A percentile compares a stretch with the other conserved stretches of the same genome.
Conservation (phyloP, 2,113 vertebrate genomes). For the Anser brachyrhynchus region DNA sequence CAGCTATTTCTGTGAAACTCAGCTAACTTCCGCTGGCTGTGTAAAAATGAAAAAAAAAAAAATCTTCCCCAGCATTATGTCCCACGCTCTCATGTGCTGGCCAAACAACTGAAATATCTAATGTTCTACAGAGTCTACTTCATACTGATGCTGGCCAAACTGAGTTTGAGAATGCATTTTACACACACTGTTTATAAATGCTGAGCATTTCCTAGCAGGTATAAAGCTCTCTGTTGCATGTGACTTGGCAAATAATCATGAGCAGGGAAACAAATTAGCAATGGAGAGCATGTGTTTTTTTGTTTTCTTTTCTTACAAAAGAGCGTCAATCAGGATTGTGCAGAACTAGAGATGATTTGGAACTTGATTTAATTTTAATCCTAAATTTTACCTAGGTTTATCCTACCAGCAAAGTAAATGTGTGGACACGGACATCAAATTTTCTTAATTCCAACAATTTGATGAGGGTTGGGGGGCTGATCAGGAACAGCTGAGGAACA, state of each 20-base stretch:
- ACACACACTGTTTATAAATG: background rate
- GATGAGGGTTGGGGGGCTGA: background rate
- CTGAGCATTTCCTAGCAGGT: slow-evolving; percentile 38
- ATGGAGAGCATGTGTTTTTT: background rate
- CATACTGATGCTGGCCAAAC: background rate
- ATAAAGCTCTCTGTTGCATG: background rate
- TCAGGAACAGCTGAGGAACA: background rate
- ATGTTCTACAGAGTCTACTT: background rate
- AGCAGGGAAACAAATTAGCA: background rate
- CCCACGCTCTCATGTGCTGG: background rate
- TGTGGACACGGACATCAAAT: background rate
- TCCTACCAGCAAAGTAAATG: background rate
- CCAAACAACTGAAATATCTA: slow-evolving; percentile 38
- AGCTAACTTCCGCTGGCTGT: slow-evolving; percentile 50
- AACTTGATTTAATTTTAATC: background rate
- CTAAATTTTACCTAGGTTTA: background rate
- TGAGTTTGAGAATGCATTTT: background rate
- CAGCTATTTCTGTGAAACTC: slow-evolving; percentile 61
- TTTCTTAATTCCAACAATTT: background rate
- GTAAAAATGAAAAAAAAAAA: background rate
- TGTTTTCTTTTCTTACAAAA: background rate
- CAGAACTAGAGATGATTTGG: background rate
- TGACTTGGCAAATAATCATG: background rate
- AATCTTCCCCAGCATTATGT: background rate
- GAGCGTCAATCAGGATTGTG: background rate